Evolutionary conservation across 2,888 invertebrate species (phyloP).

Genomic region (Parnassius apollo): DNA sequence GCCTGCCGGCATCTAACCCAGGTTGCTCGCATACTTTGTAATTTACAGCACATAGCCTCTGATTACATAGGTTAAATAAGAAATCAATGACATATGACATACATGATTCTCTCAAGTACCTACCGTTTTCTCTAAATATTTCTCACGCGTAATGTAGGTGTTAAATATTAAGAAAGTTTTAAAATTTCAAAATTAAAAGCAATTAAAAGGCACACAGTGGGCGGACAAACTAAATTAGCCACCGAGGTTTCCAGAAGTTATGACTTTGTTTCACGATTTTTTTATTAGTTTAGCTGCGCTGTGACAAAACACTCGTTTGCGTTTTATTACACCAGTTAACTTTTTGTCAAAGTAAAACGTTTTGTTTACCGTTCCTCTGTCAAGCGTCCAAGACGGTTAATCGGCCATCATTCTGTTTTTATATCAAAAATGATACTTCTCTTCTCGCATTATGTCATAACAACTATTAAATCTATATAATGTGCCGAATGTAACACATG

Average conservation of each 20-base stretch:
- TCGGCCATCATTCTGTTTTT: conserved; percentile 42
- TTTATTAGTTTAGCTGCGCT: conserved; percentile 62
- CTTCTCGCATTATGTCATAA: conserved; percentile 68
- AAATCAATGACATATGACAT: no score
- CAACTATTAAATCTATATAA: conserved; percentile 52
- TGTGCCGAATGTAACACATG: conserved; percentile 54
- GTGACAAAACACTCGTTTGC: conserved; percentile 68
- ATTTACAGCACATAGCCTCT: no score
- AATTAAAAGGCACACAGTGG: conserved; percentile 25
- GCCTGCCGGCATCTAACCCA: no score
- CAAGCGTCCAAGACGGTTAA: conserved; percentile 45
- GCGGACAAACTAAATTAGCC: conserved; percentile 22
- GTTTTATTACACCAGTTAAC: conserved; percentile 67
- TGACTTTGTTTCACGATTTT: conserved; percentile 47
- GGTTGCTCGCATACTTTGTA: no score
- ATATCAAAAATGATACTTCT: conserved; percentile 65
- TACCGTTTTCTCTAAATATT: no score
- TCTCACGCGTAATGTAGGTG: no score
- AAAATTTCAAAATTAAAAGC: conserved; percentile 11
- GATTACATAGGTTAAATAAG: no score
- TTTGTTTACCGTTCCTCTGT: conserved; percentile 52
- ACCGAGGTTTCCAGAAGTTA: conserved; percentile 38
- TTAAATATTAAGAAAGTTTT: conserved; percentile 7
- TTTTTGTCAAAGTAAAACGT: conserved; percentile 75
- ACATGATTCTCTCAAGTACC: no score